Evolutionary conservation across 2,888 invertebrate genomes (phyloP).

Genomic region (Vanessa cardui): DNA sequence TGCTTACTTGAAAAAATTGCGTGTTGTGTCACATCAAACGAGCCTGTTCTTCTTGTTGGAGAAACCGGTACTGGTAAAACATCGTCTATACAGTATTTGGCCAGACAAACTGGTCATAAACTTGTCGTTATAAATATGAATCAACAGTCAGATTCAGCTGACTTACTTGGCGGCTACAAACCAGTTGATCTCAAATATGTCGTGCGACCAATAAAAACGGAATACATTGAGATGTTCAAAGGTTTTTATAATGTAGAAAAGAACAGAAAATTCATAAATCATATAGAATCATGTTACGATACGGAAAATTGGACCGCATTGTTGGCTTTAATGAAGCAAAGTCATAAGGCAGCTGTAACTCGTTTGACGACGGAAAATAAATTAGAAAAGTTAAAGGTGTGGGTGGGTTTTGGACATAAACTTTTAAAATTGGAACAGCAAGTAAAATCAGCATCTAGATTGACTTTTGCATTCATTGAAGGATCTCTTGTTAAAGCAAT

Average conservation of each 20-base stretch:
- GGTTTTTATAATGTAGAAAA: conserved; percentile 89
- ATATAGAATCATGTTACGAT: conserved; percentile 90
- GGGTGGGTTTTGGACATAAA: conserved; percentile 86
- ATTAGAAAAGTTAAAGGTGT: conserved; percentile 72
- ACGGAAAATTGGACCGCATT: conserved; percentile 88
- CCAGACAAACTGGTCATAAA: conserved; percentile 91
- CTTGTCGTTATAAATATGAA: conserved; percentile 98
- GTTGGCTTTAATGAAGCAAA: conserved; percentile 89
- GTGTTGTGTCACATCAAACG: conserved; percentile 90
- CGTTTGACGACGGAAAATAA: conserved; percentile 69
- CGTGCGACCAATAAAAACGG: conserved; percentile 89
- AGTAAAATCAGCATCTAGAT: conserved; percentile 86
- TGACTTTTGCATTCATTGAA: conserved; percentile 96
- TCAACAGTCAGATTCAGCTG: conserved; percentile 98
- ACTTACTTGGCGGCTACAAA: conserved; percentile 98
- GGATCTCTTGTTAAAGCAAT: conserved; percentile 96
- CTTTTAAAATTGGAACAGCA: conserved; percentile 88
- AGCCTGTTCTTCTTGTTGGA: conserved; percentile 97
- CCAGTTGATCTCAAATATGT: conserved; percentile 95
- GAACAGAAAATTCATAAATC: conserved; percentile 91
- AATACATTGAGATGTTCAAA: conserved; percentile 92
- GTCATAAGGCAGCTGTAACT: conserved; percentile 85
- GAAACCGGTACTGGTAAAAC: conserved; percentile 99
- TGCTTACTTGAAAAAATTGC: conserved; percentile 94
- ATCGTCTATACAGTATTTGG: conserved; percentile 95